These are phyloP conservation scores for Diploptera punctata DNA, from an alignment of 2,888 invertebrate genomes.

Conservation along the genomic window DNA sequence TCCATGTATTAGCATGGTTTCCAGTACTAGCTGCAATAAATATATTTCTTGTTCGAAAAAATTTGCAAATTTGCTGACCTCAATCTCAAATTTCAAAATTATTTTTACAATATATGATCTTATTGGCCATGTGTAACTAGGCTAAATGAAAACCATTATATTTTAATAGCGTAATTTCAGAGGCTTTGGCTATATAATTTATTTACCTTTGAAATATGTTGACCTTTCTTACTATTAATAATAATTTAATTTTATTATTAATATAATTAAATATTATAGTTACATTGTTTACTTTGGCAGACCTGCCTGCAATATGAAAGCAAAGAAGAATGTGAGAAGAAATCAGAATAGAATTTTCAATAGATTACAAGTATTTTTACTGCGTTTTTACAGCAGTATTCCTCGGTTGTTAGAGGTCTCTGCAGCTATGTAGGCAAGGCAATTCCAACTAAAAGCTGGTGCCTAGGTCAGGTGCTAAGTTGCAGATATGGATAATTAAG, in stretches of 20 bases:
- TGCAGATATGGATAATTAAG: constrained; percentile 76
- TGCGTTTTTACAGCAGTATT: background rate
- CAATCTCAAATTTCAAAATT: too few species aligned
- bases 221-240: constrained; percentile 23
- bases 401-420: constrained; percentile 15
- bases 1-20: background rate
- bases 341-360: background rate
- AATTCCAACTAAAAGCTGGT: constrained; percentile 68
- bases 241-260: constrained; percentile 16
- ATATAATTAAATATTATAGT: background rate
- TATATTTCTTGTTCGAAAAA: too few species aligned
- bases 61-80: too few species aligned
- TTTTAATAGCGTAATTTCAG: background rate
- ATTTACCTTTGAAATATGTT: background rate
- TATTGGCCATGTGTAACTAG: too few species aligned
- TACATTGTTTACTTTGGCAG: background rate
- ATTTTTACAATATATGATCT: too few species aligned
- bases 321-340: constrained; percentile 20
- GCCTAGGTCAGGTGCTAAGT: constrained; percentile 62
- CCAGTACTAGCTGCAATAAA: background rate
- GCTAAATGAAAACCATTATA: background rate
- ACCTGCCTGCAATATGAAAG: constrained; percentile 26
- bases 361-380: constrained; percentile 24
- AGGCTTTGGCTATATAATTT: background rate
- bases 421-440: constrained; percentile 23